These are phyloP conservation scores for Catharus fuscescens DNA, from an alignment of 2,113 vertebrate genomes.

Conservation along the genomic window DNA sequence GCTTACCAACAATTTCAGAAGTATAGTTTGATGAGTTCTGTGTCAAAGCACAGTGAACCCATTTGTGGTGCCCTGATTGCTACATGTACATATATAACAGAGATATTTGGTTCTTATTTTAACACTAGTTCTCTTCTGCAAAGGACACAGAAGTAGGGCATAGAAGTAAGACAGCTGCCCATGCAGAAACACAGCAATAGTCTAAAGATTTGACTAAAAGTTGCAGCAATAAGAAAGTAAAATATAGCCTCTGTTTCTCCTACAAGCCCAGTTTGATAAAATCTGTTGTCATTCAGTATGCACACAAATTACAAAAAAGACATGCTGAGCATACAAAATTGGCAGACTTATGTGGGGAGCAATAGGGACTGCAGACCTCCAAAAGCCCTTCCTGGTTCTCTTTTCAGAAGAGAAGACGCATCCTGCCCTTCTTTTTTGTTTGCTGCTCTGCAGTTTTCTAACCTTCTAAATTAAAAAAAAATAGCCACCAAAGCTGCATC, in stretches of 20 bases:
- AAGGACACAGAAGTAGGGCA: background rate
- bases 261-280: background rate
- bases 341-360: background rate
- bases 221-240: constrained; percentile 3
- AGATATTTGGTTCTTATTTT: background rate
- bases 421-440: background rate
- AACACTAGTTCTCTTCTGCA: background rate
- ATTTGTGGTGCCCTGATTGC: background rate
- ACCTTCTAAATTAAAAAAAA: background rate
- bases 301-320: background rate
- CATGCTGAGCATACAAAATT: background rate
- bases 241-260: background rate
- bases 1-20: background rate
- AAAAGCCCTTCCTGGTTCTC: background rate
- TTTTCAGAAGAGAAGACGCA: background rate
- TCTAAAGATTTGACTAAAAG: constrained; percentile 17
- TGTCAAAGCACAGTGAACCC: background rate
- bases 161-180: background rate
- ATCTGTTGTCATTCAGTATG: background rate
- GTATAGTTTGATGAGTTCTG: background rate
- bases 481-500: background rate
- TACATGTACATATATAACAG: background rate
- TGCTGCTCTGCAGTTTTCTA: background rate
- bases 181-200: background rate
- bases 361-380: background rate